These are phyloP conservation scores for Aquatica leii DNA, from an alignment of 2,888 invertebrate genomes.

Conservation along the genomic window DNA sequence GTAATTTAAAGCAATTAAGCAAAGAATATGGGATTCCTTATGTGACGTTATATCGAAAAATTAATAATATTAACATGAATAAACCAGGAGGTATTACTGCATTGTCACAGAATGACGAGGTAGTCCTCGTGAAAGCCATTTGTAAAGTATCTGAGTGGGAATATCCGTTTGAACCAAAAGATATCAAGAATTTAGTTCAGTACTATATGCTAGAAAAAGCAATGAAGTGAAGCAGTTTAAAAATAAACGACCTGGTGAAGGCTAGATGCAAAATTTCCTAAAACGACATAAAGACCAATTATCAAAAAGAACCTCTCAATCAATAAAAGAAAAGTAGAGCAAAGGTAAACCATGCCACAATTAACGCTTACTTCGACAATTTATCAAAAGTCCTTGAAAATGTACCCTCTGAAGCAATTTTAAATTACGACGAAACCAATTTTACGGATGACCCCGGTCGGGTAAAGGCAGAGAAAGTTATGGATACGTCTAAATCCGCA, in stretches of 20 bases:
- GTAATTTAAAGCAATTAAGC: conserved; percentile 11
- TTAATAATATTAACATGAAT: neutral
- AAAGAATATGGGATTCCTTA: conserved; percentile 6
- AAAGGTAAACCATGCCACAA: conserved; percentile 22
- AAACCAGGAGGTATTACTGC: neutral
- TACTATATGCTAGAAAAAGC: too few relatives aligned
- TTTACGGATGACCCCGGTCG: conserved; percentile 37
- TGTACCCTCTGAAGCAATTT: conserved; percentile 7
- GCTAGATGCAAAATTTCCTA: conserved; percentile 28
- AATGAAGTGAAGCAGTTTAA: too few relatives aligned
- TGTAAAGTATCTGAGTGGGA: neutral
- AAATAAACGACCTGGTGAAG: conserved; percentile 20
- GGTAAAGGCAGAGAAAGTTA: too few relatives aligned
- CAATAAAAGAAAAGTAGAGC: conserved; percentile 39
- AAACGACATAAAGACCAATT: conserved; percentile 25
- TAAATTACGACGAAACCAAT: conserved; percentile 38
- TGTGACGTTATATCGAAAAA: too few relatives aligned
- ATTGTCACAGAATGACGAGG: too few relatives aligned
- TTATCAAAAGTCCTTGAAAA: conserved; percentile 20
- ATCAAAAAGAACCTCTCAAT: conserved; percentile 32
- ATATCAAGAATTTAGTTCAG: too few relatives aligned
- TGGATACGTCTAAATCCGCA: too few relatives aligned
- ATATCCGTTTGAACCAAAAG: too few relatives aligned
- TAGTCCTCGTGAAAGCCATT: neutral
- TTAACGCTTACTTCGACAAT: conserved; percentile 35